phyloP scores from a whole-genome alignment of 1,140 invertebrate species.

The Brachionus manjavacas region DNA sequence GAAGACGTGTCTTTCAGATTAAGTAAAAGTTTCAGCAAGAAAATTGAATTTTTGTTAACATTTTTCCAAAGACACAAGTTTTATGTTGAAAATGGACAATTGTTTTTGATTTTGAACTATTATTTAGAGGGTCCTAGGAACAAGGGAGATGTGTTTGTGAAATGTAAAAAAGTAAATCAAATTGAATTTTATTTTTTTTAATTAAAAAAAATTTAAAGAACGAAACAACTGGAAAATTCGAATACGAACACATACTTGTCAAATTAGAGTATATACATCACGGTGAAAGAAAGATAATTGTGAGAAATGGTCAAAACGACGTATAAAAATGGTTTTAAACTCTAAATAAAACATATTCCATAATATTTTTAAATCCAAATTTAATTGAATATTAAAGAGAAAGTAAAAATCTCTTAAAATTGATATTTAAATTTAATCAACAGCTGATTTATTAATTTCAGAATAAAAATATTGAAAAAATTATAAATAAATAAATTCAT shows the following conservation, averaged over 20 bases:
- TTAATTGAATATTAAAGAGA: neutral
- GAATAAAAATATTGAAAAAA: too few relatives aligned
- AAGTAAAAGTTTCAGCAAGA: neutral
- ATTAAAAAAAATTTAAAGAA: neutral
- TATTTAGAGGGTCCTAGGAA: slow-evolving; percentile 20
- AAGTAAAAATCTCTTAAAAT: neutral
- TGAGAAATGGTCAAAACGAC: neutral
- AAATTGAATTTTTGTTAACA: neutral
- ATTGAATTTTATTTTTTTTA: neutral
- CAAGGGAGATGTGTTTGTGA: slow-evolving; percentile 10
- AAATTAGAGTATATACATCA: neutral
- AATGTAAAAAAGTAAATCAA: slow-evolving; percentile 32
- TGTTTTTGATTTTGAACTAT: slow-evolving; percentile 3
- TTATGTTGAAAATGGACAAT: neutral
- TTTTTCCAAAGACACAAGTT: neutral
- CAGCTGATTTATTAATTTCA: too few relatives aligned
- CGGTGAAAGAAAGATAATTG: neutral
- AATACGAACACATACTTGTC: slow-evolving; percentile 35
- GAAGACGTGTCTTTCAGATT: slow-evolving; percentile 19
- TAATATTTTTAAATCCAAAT: neutral
- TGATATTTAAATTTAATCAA: neutral
- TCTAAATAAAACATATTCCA: neutral
- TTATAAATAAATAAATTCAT: too few relatives aligned
- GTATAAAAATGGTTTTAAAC: neutral
- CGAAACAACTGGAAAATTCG: slow-evolving; percentile 2